phyloP scores from a whole-genome alignment of 1,140 invertebrate species.

The Fopius arisanus region DNA sequence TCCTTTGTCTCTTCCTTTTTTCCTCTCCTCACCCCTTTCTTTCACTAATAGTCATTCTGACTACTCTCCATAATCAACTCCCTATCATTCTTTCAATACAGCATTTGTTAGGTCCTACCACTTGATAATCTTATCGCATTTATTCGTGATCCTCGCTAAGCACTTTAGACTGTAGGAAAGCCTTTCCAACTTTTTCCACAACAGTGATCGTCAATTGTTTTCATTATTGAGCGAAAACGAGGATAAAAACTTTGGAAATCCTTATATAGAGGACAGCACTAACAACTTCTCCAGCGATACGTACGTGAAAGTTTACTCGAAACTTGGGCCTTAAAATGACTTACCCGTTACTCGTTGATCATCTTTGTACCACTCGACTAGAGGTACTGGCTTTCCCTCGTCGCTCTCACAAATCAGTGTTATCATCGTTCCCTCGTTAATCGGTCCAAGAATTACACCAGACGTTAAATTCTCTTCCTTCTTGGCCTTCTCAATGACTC shows the following conservation, averaged over 20 bases:
- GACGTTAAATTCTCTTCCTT: slow-evolving; percentile 64
- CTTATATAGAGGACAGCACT: not conserved
- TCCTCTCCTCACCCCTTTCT: not conserved
- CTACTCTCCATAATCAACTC: not conserved
- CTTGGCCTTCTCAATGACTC: slow-evolving; percentile 65
- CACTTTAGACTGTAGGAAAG: not conserved
- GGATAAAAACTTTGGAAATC: slow-evolving; percentile 1
- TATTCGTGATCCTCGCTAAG: not conserved
- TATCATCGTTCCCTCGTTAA: slow-evolving; percentile 74
- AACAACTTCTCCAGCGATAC: not conserved
- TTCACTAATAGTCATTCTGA: not conserved
- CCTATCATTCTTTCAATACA: not conserved
- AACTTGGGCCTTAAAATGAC: slow-evolving; percentile 47
- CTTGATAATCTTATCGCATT: not conserved
- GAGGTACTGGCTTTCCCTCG: slow-evolving; percentile 79
- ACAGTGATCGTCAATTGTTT: not conserved
- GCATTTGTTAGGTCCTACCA: not conserved
- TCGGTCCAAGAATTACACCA: slow-evolving; percentile 72
- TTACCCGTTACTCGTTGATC: slow-evolving; percentile 74
- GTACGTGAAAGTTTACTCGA: not conserved
- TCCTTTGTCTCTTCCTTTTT: slow-evolving; percentile 12
- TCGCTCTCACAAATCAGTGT: slow-evolving; percentile 75
- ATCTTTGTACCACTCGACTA: slow-evolving; percentile 79
- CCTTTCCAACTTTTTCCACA: not conserved
- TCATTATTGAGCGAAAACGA: not conserved